Base-by-base conservation (phyloP, 1,140 invertebrate species). In the Bradysia coprophila region DNA sequence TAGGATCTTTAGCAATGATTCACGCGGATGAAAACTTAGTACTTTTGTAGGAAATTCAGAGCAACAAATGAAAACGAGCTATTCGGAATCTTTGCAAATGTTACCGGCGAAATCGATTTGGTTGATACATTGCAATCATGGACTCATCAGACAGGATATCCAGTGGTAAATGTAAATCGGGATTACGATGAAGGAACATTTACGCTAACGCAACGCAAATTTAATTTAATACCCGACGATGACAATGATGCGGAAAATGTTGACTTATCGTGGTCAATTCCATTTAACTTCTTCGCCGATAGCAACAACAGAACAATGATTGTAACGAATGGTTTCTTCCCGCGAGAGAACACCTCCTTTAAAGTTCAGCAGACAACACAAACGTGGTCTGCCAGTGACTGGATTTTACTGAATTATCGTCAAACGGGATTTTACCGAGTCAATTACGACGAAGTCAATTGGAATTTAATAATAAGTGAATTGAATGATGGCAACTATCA, bases 81-180 rank as follows among this genome's bases (percentile, higher is more conserved):
- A n/a, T n/a, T n/a, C n/a, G n/a, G n/a, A n/a, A n/a, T n/a, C n/a
- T n/a, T n/a, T n/a, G n/a, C n/a, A n/a, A n/a, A n/a, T n/a, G n/a
- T n/a, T n/a, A n/a, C n/a, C n/a, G n/a, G n/a, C n/a, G n/a, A n/a
- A n/a, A n/a, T n/a, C n/a, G n/a, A n/a, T n/a, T n/a, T n/a, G n/a
- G n/a, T n/a, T n/a, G n/a, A n/a, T n/a, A n/a, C n/a, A n/a, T n/a
- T n/a, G n/a, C n/a, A n/a, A n/a, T n/a, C n/a, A n/a, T 96, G 88
- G 83, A 90, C 83, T 0, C 65, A 72, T 18, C 89, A 95, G 63
- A 91, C 84, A 75, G 90, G 90, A 2, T 92, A 76, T 54, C 90
- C 91, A 0, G 64, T 90, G 0, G 54, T 94, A 0, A 73, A 62
- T 2, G 73, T 85, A 2, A 59, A 56, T 1, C 9, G 16, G 4